Percentiles rank a stretch among this genome's conserved stretches.
These are phyloP conservation scores for Heliconius himera DNA, from an alignment of 1,140 invertebrate species.

Conservation along the genomic window DNA sequence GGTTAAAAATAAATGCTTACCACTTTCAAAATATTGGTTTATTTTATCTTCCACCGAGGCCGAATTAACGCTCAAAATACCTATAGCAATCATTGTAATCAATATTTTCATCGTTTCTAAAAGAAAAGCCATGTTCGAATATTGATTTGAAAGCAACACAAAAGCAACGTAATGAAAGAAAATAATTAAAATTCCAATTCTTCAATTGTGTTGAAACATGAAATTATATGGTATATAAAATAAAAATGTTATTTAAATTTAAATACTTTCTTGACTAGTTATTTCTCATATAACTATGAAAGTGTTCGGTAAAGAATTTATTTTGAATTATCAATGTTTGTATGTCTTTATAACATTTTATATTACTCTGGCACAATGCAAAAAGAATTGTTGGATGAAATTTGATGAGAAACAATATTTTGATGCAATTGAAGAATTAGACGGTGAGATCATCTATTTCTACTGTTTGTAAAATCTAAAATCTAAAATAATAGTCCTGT, in stretches of 20 bases:
- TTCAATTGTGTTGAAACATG: background rate
- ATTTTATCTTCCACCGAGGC: conserved; percentile 30
- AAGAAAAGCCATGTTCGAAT: background rate
- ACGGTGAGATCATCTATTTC: conserved; percentile 42
- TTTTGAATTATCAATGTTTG: background rate
- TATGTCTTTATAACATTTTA: background rate
- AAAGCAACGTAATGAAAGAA: background rate
- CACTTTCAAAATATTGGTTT: conserved; percentile 46
- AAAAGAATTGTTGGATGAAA: conserved; percentile 50
- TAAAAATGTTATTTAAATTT: background rate
- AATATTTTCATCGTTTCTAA: conserved; percentile 13
- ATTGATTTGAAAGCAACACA: background rate
- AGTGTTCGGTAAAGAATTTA: background rate
- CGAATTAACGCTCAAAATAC: conserved; percentile 20
- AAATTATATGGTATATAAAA: conserved; percentile 10
- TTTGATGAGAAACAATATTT: conserved; percentile 49
- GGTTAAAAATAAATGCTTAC: conserved; percentile 30
- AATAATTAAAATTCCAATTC: conserved; percentile 1
- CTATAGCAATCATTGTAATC: background rate
- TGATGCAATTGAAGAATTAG: conserved; percentile 48
- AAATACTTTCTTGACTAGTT: background rate
- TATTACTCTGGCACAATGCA: background rate
- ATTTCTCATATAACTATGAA: background rate
- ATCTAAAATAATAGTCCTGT: too few relatives aligned
- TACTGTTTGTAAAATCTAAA: too few relatives aligned